Evolutionary conservation across 2,888 invertebrate genomes (phyloP).

Genomic region (Drosophila prostipennis): DNA sequence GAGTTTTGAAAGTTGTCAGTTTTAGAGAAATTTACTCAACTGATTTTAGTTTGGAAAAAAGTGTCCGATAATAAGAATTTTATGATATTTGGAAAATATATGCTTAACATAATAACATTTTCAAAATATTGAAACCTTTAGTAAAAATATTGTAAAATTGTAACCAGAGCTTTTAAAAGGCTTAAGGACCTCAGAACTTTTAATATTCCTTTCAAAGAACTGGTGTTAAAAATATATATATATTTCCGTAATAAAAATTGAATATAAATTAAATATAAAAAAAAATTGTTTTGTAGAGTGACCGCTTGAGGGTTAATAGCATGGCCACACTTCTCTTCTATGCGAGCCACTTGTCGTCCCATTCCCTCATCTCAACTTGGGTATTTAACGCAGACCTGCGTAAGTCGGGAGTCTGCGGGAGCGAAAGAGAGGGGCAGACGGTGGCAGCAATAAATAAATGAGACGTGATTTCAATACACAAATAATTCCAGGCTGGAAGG

Average conservation of each 20-base stretch:
- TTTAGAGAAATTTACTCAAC: background rate
- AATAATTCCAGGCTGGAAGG: slow-evolving; percentile 71
- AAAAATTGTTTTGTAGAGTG: background rate
- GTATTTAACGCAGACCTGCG: slow-evolving; percentile 72
- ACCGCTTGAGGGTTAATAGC: slow-evolving; percentile 23
- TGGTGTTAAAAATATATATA: too few species aligned
- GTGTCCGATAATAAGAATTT: too few species aligned
- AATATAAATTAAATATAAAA: background rate
- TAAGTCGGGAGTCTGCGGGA: slow-evolving; percentile 49
- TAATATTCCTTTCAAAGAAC: too few species aligned
- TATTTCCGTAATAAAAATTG: too few species aligned
- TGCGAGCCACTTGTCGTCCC: slow-evolving; percentile 17
- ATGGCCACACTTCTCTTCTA: slow-evolving; percentile 58
- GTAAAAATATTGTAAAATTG: too few species aligned
- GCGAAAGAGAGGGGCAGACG: slow-evolving; percentile 37
- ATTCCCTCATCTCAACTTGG: slow-evolving; percentile 25
- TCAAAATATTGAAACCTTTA: too few species aligned
- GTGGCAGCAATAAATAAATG: slow-evolving; percentile 84
- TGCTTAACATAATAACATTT: too few species aligned
- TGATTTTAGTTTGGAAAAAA: background rate
- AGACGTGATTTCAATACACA: slow-evolving; percentile 85
- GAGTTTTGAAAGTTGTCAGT: background rate
- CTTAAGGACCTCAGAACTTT: too few species aligned
- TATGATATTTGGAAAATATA: too few species aligned
- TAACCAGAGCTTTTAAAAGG: too few species aligned